Base-by-base conservation (phyloP, 2,113 vertebrate species). In the Mugil cephalus region DNA sequence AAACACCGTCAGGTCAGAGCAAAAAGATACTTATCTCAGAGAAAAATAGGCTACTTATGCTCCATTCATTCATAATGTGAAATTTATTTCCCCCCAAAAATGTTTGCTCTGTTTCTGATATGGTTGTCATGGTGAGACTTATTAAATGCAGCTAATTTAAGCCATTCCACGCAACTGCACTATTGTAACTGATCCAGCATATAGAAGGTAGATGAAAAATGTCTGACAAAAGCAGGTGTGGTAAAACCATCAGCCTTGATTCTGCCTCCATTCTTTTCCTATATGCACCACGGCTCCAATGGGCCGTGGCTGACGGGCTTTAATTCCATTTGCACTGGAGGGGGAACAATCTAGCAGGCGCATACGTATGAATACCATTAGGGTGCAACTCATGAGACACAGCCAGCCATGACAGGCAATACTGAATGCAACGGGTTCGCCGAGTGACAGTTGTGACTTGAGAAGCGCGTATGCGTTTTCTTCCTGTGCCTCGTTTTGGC, bases 221-320 rank as follows among this genome's bases (percentile, higher is more conserved):
- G 17, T 55, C 78, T 56, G 18, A 54, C 52, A n/a, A 61, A 84
- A 74, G 45, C 46, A 88, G 2, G 4, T 53, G 13, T 70, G 34
- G n/a, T 30, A 61, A 78, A 78, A 80, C 80, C 45, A 64, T 79
- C 55, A 76, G 50, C 74, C 55, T 52, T 24, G 24, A 67, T 21
- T 30, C 42, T 1, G 19, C 43, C 65, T 42, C 48, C 42, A 21
- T 47, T 75, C 30, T 14, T 60, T 10, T 19, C 52, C 62, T 10
- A 24, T 10, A 24, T 14, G 62, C 21, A 39, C 46, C 55, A 24
- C 24, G 24, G 59, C 55, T 59, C 36, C 53, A 85, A 79, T 87
- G 84, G 73, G 35, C 80, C 74, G 55, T 85, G 61, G 51, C 78
- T 80, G 85, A 88, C 79, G 86, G 68, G 59, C 63, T 71, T 66